Evolutionary conservation across 2,888 invertebrate genomes (phyloP), one percentile per base, ranked within the genome.

Genomic region (Drosophila austrosaltans): DNA sequence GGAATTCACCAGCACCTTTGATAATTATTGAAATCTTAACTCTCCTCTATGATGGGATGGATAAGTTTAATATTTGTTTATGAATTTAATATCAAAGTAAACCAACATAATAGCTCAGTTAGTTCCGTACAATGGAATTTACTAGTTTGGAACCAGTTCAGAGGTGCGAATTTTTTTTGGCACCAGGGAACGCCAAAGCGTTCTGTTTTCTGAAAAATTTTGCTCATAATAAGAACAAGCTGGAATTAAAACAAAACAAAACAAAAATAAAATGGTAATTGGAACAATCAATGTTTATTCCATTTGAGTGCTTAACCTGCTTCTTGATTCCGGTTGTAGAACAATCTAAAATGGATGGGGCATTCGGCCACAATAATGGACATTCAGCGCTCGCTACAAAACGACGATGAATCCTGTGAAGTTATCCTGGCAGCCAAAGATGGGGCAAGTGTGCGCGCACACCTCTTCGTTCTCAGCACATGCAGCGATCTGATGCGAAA

Each of bases 271-370:
- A 81, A 89, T 85, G 83, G 82, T 82, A 78, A 78, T 72, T 77
- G 76, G 64, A 75, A 83, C 77, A 70, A 40, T 28, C 8, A 20
- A 60, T 63, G 59, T 36, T 74, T 60, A 65, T 32, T 56, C n/a
- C 10, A 39, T 60, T 39, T 12, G 1, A 22, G 53, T 32, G 42
- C n/a, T 2, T 60, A 4, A 48, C 16, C 22, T 3, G 25, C 32
- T 44, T n/a, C 1, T 39, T 44, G 8, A 30, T 56, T 69, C 12
- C 12, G 6, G 8, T 36, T 22, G 7, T 60, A 86, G 92, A 92
- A 92, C 83, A 88, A 92, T 67, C 81, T 92, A 16, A 92, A 91
- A 80, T 92, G 92, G 92, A 92, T 92, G 91, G 92, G 92, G 28
- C 92, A 92, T 80, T 87, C 91, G 70, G 82, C 89, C 64, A 92